Percentiles rank a stretch among this genome's conserved stretches.
Conservation (phyloP, 2,113 vertebrate genomes). For the Oreochromis aureus region DNA sequence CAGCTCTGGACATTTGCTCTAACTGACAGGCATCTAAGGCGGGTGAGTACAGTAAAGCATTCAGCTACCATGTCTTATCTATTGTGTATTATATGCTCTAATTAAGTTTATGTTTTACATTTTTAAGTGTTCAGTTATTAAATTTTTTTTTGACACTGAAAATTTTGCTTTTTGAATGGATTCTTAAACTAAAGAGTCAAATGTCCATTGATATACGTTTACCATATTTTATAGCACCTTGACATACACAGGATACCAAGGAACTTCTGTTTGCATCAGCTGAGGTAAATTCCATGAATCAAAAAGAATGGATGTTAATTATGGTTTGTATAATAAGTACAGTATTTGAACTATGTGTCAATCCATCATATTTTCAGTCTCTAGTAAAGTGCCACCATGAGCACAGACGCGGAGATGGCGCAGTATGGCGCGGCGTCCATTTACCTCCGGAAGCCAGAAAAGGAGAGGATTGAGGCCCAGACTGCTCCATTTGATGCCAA, state of each 20-base stretch:
- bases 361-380: neutral
- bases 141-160: too few species aligned
- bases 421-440: conserved; percentile 33
- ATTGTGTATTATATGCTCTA: too few species aligned
- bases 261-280: neutral
- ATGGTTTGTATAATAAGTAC: neutral
- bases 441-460: conserved; percentile 48
- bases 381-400: conserved; percentile 35
- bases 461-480: conserved; percentile 49
- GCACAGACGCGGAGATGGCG: conserved; percentile 48
- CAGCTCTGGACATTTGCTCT: neutral
- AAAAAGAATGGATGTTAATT: neutral
- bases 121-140: neutral
- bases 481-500: conserved; percentile 49
- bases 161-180: too few species aligned
- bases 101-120: neutral
- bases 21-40: conserved; percentile 4
- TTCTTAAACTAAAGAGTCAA: too few species aligned
- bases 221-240: neutral
- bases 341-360: too few species aligned
- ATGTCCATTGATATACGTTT: too few species aligned
- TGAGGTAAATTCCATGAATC: neutral
- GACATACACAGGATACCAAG: neutral
- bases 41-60: neutral
- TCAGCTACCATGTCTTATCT: too few species aligned